phyloP scores from a whole-genome alignment of 2,797 vertebrate species.

The Dryobates pubescens region DNA sequence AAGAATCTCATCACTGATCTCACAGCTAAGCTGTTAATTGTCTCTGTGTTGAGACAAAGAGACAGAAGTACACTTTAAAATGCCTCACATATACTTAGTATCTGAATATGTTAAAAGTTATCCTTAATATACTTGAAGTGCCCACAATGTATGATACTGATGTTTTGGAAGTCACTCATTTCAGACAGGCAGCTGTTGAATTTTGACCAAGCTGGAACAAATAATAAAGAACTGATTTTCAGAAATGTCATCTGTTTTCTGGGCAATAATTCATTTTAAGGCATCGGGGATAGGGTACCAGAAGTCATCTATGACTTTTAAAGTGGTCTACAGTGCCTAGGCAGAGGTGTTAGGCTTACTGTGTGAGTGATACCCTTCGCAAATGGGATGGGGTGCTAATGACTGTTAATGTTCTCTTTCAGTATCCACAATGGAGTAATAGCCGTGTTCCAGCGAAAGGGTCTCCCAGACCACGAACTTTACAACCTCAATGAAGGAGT shows the following conservation, averaged over 20 bases:
- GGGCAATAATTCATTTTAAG: background rate
- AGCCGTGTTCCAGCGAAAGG: slow-evolving; percentile 93
- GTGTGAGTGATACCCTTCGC: background rate
- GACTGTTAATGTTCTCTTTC: slow-evolving; percentile 20
- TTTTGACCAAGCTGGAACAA: background rate
- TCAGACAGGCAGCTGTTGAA: background rate
- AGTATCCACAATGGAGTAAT: slow-evolving; percentile 97
- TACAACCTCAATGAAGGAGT: slow-evolving; percentile 96
- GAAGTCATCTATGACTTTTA: background rate
- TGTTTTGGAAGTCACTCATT: background rate
- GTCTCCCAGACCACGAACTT: slow-evolving; percentile 92
- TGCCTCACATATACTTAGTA: background rate
- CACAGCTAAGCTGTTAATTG: background rate
- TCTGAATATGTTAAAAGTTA: background rate
- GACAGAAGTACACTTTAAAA: background rate
- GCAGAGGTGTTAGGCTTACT: background rate
- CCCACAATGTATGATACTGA: background rate
- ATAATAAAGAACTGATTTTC: background rate
- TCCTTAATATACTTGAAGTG: background rate
- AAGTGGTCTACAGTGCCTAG: background rate
- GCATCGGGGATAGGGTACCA: background rate
- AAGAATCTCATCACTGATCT: background rate
- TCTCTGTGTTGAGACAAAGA: background rate
- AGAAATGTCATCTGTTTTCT: background rate
- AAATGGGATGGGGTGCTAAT: background rate